These are phyloP conservation scores for Epirrita christyi DNA, from an alignment of 2,888 invertebrate species.

Conservation along the genomic window DNA sequence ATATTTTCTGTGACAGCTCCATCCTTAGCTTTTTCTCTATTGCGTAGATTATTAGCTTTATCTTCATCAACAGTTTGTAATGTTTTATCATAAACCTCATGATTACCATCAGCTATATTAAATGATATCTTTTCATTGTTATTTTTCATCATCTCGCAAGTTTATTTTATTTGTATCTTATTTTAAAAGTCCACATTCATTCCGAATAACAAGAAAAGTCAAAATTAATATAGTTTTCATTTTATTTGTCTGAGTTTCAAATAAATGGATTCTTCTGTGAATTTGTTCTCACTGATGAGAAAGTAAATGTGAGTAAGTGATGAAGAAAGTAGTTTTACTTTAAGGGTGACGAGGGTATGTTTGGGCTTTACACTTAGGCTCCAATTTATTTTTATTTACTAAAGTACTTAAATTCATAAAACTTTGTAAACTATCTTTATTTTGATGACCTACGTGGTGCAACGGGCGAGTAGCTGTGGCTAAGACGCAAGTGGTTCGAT, in stretches of 20 bases:
- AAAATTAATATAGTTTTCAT: constrained; percentile 5
- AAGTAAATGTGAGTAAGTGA: neutral
- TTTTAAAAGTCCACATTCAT: constrained; percentile 7
- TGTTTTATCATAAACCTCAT: neutral
- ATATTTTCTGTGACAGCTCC: no score
- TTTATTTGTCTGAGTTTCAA: neutral
- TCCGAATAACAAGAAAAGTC: neutral
- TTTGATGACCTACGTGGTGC: no score
- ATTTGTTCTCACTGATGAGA: neutral
- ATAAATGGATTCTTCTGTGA: neutral
- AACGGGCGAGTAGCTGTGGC: no score
- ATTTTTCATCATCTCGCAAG: neutral
- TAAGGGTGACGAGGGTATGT: neutral
- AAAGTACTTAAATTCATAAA: no score
- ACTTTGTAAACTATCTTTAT: no score
- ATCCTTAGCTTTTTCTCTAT: no score
- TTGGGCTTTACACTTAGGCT: neutral
- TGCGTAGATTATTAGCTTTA: neutral
- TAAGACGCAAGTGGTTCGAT: no score
- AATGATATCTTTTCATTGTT: neutral
- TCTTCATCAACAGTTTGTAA: neutral
- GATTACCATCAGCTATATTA: neutral
- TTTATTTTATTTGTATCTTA: neutral
- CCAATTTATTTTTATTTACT: neutral
- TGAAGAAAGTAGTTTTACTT: neutral